Base-by-base conservation (phyloP, 2,113 vertebrate genomes). In the Delphinapterus leucas region DNA sequence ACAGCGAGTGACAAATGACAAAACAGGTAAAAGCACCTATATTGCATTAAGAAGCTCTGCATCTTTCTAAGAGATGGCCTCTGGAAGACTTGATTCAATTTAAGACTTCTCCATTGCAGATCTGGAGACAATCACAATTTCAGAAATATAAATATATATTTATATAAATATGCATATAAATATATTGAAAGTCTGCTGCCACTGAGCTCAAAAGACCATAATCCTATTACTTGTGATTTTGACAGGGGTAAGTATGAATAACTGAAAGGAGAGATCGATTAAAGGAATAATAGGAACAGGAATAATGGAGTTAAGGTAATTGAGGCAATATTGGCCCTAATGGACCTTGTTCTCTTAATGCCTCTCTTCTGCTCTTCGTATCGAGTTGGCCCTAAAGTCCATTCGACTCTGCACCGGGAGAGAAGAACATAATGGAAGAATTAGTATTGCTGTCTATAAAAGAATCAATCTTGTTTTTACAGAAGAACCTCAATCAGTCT, bases 291-390 rank as follows among this genome's bases (percentile, higher is more conserved):
- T 97, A 97, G 94, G 96, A 96, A 95, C 96, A 92, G 96, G 95
- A 96, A 97, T 97, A 97, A 96, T 97, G 97, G 95, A 96, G 97
- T 98, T 96, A 97, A 97, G 96, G 96, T 97, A 98, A 98, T 97
- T 93, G 96, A 97, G 83, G 91, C 96, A 95, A 97, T 98, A 97
- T 95, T 96, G 95, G 96, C 68, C 83, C 89, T 97, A 98, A 96
- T 97, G 93, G 96, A 96, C 95, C 97, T 96, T 98, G 93, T 96
- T 97, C 85, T 91, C 74, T 85, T 93, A 93, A 96, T 97, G 95
- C 82, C 38, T 95, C 92, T 88, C 71, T 95, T 95, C 93, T 97
- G 89, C 58, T 90, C 4, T 93, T 97, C 58, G 41, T 91, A 93
- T 97, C 87, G 93, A 97, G 93, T 95, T 88, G 93, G 89, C 9